These are phyloP conservation scores for Gymnocephalus cernua DNA, from an alignment of 2,113 vertebrate species.

Conservation along the genomic window DNA sequence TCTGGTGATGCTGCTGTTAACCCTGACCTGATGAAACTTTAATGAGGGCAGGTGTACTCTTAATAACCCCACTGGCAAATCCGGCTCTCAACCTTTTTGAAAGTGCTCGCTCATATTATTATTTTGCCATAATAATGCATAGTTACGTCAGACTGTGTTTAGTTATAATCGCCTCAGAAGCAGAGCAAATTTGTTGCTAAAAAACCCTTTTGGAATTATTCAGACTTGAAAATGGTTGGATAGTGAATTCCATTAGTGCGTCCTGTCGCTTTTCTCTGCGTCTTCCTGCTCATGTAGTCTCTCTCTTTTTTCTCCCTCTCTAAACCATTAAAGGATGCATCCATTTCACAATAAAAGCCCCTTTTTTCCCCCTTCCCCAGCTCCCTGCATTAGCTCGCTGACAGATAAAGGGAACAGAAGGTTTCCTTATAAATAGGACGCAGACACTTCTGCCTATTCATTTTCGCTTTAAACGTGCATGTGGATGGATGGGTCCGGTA, in stretches of 20 bases:
- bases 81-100: constrained; percentile 30
- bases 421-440: constrained; percentile 55
- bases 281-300: constrained; percentile 28
- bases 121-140: constrained; percentile 28
- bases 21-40: constrained; percentile 33
- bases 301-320: constrained; percentile 31
- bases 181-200: constrained; percentile 45
- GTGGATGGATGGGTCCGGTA: constrained; percentile 65
- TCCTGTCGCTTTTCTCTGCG: constrained; percentile 40
- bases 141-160: constrained; percentile 58
- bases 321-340: constrained; percentile 68
- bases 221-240: constrained; percentile 75
- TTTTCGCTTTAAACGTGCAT: constrained; percentile 66
- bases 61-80: constrained; percentile 55
- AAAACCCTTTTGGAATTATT: constrained; percentile 70
- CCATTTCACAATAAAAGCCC: constrained; percentile 76
- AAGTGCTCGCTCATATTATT: constrained; percentile 44
- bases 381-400: constrained; percentile 66
- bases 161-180: constrained; percentile 62
- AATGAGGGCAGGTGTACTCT: constrained; percentile 56
- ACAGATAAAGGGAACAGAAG: constrained; percentile 70
- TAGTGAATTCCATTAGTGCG: constrained; percentile 73
- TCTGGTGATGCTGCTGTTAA: constrained; percentile 4
- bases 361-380: constrained; percentile 21
- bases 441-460: constrained; percentile 60